Base-by-base conservation (phyloP, 2,113 vertebrate genomes). In the Callopanchax toddi region DNA sequence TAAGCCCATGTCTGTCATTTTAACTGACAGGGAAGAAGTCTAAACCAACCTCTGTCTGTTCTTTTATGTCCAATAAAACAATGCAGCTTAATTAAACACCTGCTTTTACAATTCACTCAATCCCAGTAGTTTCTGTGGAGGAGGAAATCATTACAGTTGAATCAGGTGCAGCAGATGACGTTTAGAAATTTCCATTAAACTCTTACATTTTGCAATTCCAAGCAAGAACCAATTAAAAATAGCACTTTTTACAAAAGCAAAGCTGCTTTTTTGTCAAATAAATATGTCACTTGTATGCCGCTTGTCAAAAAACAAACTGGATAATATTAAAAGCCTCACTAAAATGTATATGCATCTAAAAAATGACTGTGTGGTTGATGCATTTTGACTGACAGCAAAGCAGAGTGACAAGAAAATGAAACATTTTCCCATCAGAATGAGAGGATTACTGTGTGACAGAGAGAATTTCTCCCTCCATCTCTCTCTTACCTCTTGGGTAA, bases 401-500 rank as follows among this genome's bases (percentile, higher is more conserved):
- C 45, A 25, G 21, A 23, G 6, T 25, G 12, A 25, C 13, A 21
- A 12, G 5, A 49, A 23, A 18, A 44, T 11, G 29, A 32, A 32
- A 8, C 29, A 32, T n/a, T n/a, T 8, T 32, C 4, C 4, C 8
- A 32, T 8, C 29, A 32, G 29, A 32, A 5, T 8, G 4, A 32
- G 8, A 32, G 29, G 12, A 10, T 12, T 4, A 18, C 6, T 20
- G n/a, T 9, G 4, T n/a, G n/a, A 18, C 42, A 42, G n/a, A 11
- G 1, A 40, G 8, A 25, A 54, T 45, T 42, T 59, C 20, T 29
- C 39, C 37, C 21, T 16, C 13, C 2, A 44, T 29, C 15, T 42
- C 6, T 10, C 12, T 29, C 92, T 85, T 66, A 98, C 97, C 91
- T 99, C 97, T 78, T 97, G 96, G 2, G 97, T 99, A 67, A 99